Base-by-base conservation (phyloP, 92 coral and sea anemone species). In the Desmophyllum pertusum region DNA sequence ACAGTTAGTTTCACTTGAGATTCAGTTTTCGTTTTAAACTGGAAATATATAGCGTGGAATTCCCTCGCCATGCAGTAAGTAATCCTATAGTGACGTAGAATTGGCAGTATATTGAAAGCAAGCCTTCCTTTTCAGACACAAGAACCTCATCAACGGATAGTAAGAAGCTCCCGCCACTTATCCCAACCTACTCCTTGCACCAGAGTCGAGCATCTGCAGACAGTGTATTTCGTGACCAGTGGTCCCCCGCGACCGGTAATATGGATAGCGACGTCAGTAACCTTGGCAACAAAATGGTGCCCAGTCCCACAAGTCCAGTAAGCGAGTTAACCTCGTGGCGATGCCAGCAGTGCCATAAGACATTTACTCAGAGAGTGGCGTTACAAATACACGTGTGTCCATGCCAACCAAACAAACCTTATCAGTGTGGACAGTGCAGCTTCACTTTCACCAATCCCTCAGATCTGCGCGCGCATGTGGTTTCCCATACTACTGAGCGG, bases 361-460 rank as follows among this genome's bases (percentile, higher is more conserved):
- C 98, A 2, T 97, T 97, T 50, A 89, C 93, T 30, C 99, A 97
- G 90, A 89, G 99, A 73, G 90, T 98, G 19, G 92, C 91, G 41
- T 78, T 97, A 67, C 93, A 93, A 62, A 91, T 97, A 40, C 99
- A 97, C 72, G 97, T 94, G 63, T 97, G 99, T 71, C 95, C 97
- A 0, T 87, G 83, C 51, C 88, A 85, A 23, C 94, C 99, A 0
- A 83, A 86, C 36, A 92, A 91, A 59, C 99, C 99, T 45, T 97
- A 81, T 80, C 95, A 97, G 88, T 97, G 99, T 76, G 99, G 98
- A 51, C 98, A 97, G 70, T 97, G 99, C 79, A 69, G 89, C 55
- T 78, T 88, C 21, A 89, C 98, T 1, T 97, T 97, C 82, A 87
- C 93, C 23, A 92, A 93, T 77, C 93, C 99, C 11, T 92, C 95